Evolutionary conservation across 2,113 vertebrate species (phyloP), one percentile per base, ranked within the genome.

Genomic region (Notothenia coriiceps): DNA sequence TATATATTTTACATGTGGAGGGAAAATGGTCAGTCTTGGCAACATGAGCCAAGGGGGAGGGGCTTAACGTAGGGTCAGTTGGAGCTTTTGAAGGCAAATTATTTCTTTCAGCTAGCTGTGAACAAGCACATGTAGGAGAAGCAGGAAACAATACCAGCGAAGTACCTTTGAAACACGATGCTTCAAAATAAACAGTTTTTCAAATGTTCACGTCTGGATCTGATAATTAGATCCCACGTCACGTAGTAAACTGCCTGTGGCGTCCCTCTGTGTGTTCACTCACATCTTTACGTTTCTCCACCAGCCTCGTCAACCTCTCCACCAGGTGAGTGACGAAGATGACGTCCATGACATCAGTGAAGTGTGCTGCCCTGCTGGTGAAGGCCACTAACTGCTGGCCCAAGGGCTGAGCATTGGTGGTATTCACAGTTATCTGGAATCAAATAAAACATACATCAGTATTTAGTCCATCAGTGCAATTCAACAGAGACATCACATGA

Each of bases 241-340:
- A 17, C 11, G 17, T 5, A 14, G 49, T 71, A 11, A 56, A 25
- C 25, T 22, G 33, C 12, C 9, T 46, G 35, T 22, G 25, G 6
- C n/a, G 8, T 20, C 18, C 20, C 44, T 62, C 6, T 25, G 10
- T 29, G 47, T 52, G 54, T 62, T 51, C 25, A 13, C 78, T 29
- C 95, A 98, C 97, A 75, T 98, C 94, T 93, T 85, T 92, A 77
- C 92, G 88, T 70, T 94, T 95, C 84, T 95, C 95, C 93, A 96
- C 90, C 64, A 96, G 95, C 85, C 94, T 88, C 14, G 96, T 96
- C 87, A 98, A 92, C 82, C 95, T 96, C 89, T 98, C 97, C 88
- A 98, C 93, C 83, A 97, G 96, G 67, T 96, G 95, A 10, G 97
- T 96, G 88, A 97, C 96, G 71, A 96, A 97, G 89, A 97, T 95